Evolutionary conservation across 2,797 vertebrate species (phyloP).

Genomic region (Enteromius viviparus): DNA sequence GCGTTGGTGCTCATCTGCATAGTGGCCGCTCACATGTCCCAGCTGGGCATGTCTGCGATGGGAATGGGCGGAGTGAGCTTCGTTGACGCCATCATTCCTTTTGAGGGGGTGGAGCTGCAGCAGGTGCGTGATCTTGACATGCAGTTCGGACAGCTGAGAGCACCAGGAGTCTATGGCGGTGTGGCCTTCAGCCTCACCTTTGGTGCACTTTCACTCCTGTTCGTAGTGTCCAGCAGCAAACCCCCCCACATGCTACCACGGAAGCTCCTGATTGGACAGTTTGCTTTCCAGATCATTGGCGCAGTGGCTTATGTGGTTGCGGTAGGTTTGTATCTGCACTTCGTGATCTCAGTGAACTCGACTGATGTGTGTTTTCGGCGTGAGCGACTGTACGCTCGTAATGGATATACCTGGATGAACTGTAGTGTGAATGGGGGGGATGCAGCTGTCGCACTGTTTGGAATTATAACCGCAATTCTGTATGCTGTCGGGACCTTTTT

Average conservation of each 20-base stretch:
- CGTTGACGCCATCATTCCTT: conserved; percentile 79
- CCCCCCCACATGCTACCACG: conserved; percentile 73
- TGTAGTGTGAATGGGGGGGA: conserved; percentile 88
- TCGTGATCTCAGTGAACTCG: conserved; percentile 83
- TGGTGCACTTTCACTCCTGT: conserved; percentile 80
- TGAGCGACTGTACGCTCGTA: conserved; percentile 82
- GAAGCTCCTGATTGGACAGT: conserved; percentile 77
- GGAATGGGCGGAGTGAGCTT: conserved; percentile 73
- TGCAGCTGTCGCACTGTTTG: conserved; percentile 87
- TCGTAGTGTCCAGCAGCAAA: conserved; percentile 81
- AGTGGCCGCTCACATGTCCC: conserved; percentile 79
- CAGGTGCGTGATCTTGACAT: conserved; percentile 83
- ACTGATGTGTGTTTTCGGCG: conserved; percentile 84
- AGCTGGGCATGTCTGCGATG: conserved; percentile 78
- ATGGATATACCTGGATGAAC: conserved; percentile 93
- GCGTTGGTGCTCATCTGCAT: conserved; percentile 86
- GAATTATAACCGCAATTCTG: conserved; percentile 82
- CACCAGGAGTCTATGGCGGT: conserved; percentile 84
- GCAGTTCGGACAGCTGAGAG: conserved; percentile 88
- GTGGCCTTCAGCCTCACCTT: conserved; percentile 79
- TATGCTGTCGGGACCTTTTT: conserved; percentile 79
- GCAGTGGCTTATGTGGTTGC: conserved; percentile 78
- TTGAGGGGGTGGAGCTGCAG: conserved; percentile 85
- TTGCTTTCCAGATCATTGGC: conserved; percentile 81
- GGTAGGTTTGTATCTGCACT: conserved; percentile 87